A percentile compares a stretch with the other conserved stretches of the same genome.
These are phyloP conservation scores for Calyptommatus sinebrachiatus DNA, from an alignment of 2,113 vertebrate genomes.

Conservation along the genomic window DNA sequence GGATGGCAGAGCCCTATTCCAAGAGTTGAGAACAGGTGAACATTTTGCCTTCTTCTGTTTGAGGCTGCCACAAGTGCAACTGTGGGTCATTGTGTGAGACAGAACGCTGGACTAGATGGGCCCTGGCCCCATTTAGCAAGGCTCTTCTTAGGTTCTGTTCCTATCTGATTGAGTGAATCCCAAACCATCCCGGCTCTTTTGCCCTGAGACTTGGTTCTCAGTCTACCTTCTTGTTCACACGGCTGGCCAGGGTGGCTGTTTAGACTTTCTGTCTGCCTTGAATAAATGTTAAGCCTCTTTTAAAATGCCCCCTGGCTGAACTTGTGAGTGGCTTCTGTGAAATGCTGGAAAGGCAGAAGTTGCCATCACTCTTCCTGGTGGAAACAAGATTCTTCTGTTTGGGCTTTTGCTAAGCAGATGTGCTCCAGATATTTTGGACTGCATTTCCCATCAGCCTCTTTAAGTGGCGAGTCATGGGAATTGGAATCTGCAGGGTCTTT, in stretches of 20 bases:
- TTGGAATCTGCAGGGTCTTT: background rate
- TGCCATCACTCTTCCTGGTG: background rate
- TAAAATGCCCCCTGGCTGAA: constrained; percentile 57
- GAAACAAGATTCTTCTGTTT: background rate
- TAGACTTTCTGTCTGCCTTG: constrained; percentile 61
- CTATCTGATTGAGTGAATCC: fast-evolving
- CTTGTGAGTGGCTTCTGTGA: constrained; percentile 37
- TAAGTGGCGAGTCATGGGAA: background rate
- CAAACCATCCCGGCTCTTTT: background rate
- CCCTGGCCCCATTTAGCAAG: too few relatives aligned
- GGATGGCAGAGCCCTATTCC: too few relatives aligned
- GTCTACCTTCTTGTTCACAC: background rate
- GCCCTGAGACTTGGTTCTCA: background rate
- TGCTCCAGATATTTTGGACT: background rate
- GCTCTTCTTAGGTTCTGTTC: too few relatives aligned
- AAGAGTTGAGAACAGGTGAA: too few relatives aligned
- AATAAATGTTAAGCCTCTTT: constrained; percentile 44
- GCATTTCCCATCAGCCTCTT: background rate
- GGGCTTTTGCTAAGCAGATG: background rate
- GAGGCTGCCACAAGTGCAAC: too few relatives aligned
- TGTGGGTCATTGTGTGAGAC: too few relatives aligned
- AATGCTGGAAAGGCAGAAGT: background rate
- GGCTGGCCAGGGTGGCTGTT: constrained; percentile 39
- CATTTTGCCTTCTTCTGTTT: too few relatives aligned
- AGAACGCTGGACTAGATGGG: too few relatives aligned